Base-by-base conservation (phyloP, 2,797 vertebrate species). In the Muscicapa comitata region DNA sequence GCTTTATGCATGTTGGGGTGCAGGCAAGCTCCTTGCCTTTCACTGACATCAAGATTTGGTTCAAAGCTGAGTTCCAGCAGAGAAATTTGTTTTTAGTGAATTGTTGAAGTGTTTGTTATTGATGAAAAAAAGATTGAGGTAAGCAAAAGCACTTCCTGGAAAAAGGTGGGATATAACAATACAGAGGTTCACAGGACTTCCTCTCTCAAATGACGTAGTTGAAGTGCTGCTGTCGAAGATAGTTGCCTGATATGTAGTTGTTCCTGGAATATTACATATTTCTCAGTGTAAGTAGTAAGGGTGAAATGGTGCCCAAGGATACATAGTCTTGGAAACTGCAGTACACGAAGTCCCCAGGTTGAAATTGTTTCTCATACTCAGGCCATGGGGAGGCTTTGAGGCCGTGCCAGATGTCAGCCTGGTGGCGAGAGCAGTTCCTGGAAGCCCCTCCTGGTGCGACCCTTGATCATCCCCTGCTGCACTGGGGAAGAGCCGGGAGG, bases 371-470 rank as follows among this genome's bases (percentile, higher is more conserved):
- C 43, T 86, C 13, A 0, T 5, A 0, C 25, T 62, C 9, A 2
- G 20, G 18, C 21, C 38, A 10, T 9, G 0, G 0, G 28, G 35
- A 66, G 59, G 35, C 21, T 57, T 35, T 54, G 79, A n/a, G 54
- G n/a, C 45, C n/a, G 0, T 47, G 53, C 40, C 1, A 0, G 26
- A 3, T 4, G 5, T 23, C 55, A 38, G 29, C 35, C n/a, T 4
- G 1, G 0, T 2, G 9, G 48, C 25, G 9, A 28, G 47, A 25
- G 48, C 48, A 28, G 48, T 28, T 45, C 29, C 38, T 47, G 4
- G 50, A 2, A 48, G 33, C 16, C 48, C 8, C 17, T 73, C 4
- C 66, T 62, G 11, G 0, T 3, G 0, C 7, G 26, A 40, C 11
- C 17, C 37, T 37, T 47, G 55, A 33, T 37, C 13, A 0, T 7